Evolutionary conservation across 2,113 vertebrate genomes (phyloP).

Genomic region (Eurystomus gularis): DNA sequence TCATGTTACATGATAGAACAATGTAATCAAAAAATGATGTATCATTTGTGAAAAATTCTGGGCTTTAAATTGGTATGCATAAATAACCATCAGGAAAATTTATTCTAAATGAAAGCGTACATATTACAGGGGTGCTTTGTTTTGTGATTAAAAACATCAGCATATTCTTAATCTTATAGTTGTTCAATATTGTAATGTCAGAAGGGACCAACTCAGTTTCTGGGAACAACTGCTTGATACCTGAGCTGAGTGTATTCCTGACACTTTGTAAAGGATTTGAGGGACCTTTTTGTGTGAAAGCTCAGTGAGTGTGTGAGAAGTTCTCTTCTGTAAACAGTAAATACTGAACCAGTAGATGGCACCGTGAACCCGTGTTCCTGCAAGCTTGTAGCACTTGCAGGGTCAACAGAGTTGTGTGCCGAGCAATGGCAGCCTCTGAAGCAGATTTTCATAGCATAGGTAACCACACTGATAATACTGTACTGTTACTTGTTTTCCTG

Average conservation of each 20-base stretch:
- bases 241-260: background rate
- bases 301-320: background rate
- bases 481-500: background rate
- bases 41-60: background rate
- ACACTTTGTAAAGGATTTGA: background rate
- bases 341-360: slow-evolving; percentile 41
- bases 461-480: background rate
- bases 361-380: background rate
- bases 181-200: background rate
- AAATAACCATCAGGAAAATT: background rate
- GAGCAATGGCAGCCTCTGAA: background rate
- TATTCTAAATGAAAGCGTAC: background rate
- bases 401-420: background rate
- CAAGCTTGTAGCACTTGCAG: background rate
- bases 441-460: background rate
- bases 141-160: background rate
- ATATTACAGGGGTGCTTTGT: background rate
- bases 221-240: background rate
- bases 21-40: background rate
- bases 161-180: background rate
- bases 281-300: background rate
- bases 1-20: background rate
- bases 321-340: background rate
- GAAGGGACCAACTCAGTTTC: background rate
- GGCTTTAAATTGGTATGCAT: background rate